phyloP scores from a whole-genome alignment of 2,113 vertebrate genomes.

The Campylomormyrus tamandua region DNA sequence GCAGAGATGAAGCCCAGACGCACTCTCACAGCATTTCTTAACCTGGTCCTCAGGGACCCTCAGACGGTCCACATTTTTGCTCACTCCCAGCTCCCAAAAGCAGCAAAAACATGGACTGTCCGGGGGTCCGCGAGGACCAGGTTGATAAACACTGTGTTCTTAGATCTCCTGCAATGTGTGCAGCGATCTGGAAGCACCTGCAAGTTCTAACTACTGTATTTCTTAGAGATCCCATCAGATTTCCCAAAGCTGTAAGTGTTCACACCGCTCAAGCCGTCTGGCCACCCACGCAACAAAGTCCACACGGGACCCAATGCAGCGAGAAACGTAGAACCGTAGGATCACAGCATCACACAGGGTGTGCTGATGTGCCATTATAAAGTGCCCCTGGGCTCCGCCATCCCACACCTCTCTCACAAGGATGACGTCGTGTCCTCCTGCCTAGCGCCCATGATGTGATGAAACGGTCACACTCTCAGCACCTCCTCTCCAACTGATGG shows the following conservation, averaged over 20 bases:
- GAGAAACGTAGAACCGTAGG: not conserved
- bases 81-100: not conserved
- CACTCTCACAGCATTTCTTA: not conserved
- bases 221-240: not conserved
- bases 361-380: not conserved
- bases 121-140: not conserved
- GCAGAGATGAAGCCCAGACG: not conserved
- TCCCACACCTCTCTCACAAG: constrained; percentile 5
- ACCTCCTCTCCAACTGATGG: not conserved
- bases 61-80: not conserved
- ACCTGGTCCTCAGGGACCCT: not conserved
- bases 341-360: not conserved
- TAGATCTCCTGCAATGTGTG: not conserved
- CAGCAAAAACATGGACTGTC: not conserved
- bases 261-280: not conserved
- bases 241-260: not conserved
- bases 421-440: not conserved
- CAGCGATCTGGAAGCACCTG: not conserved
- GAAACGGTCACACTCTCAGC: not conserved
- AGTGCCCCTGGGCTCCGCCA: not conserved
- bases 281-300: not conserved
- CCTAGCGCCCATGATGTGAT: not conserved
- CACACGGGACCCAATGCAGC: not conserved
- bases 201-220: not conserved
- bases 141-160: not conserved